phyloP scores from a whole-genome alignment of 2,888 invertebrate species.

The Keiferia lycopersicella region DNA sequence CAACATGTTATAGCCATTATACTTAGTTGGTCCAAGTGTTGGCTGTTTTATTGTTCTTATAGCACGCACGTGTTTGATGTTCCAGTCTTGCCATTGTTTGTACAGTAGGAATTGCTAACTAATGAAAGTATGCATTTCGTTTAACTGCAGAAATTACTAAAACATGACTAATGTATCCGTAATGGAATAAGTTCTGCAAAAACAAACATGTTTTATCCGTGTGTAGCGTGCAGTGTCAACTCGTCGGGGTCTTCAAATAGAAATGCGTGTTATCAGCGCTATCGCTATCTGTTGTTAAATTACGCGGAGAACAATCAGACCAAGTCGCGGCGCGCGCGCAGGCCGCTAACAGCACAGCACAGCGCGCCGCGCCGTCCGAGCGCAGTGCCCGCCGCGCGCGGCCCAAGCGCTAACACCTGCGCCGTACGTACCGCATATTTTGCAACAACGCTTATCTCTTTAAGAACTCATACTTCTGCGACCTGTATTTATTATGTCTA shows the following conservation, averaged over 20 bases:
- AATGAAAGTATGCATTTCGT: neutral
- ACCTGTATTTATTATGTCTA: slow-evolving; percentile 52
- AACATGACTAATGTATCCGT: neutral
- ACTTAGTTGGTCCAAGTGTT: neutral
- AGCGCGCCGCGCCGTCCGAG: slow-evolving; percentile 19
- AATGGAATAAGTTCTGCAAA: neutral
- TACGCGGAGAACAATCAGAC: slow-evolving; percentile 68
- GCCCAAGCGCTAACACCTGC: slow-evolving; percentile 60
- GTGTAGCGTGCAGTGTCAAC: slow-evolving; percentile 31
- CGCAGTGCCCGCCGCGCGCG: slow-evolving; percentile 44
- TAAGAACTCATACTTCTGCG: slow-evolving; percentile 53
- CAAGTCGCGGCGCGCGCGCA: slow-evolving; percentile 55
- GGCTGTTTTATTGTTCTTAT: slow-evolving; percentile 8
- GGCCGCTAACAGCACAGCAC: too few relatives aligned
- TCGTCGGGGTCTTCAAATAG: slow-evolving; percentile 43
- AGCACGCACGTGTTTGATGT: slow-evolving; percentile 5
- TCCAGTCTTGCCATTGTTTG: neutral
- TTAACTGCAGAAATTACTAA: neutral
- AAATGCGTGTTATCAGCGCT: slow-evolving; percentile 67
- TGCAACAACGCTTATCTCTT: slow-evolving; percentile 57
- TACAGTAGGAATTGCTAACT: neutral
- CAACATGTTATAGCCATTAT: slow-evolving; percentile 11
- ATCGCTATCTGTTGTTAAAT: slow-evolving; percentile 75
- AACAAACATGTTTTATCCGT: neutral
- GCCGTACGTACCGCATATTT: slow-evolving; percentile 48